Conservation (phyloP, 2,797 vertebrate genomes). For the Macropodus opercularis region DNA sequence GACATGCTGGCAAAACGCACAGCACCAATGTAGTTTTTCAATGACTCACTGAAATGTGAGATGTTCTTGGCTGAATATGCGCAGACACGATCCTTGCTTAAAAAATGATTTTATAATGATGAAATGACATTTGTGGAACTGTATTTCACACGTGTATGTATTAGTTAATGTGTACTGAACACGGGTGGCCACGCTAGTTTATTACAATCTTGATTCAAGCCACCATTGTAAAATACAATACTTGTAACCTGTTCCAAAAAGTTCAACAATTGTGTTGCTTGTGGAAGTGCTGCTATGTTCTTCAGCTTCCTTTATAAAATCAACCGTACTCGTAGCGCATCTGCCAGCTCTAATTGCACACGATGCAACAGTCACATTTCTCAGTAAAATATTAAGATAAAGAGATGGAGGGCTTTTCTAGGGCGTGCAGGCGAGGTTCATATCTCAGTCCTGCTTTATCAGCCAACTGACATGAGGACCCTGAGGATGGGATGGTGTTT, state of each 20-base stretch:
- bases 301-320: too few relatives aligned
- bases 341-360: too few relatives aligned
- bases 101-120: constrained; percentile 14
- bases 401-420: constrained; percentile 52
- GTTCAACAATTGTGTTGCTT: background rate
- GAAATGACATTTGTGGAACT: background rate
- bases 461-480: constrained; percentile 48
- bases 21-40: constrained; percentile 27
- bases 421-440: constrained; percentile 25
- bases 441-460: constrained; percentile 58
- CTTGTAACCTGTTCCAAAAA: too few relatives aligned
- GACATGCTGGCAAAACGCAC: constrained; percentile 23
- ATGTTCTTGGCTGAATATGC: constrained; percentile 21
- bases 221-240: background rate
- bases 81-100: background rate
- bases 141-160: background rate
- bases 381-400: constrained; percentile 58
- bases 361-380: background rate
- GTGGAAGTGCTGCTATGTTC: background rate
- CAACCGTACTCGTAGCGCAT: too few relatives aligned
- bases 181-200: background rate
- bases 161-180: background rate
- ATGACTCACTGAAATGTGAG: constrained; percentile 40
- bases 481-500: background rate
- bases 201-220: background rate